These are phyloP conservation scores for Odobenus rosmarus DNA, from an alignment of 2,113 vertebrate genomes.

Conservation along the genomic window DNA sequence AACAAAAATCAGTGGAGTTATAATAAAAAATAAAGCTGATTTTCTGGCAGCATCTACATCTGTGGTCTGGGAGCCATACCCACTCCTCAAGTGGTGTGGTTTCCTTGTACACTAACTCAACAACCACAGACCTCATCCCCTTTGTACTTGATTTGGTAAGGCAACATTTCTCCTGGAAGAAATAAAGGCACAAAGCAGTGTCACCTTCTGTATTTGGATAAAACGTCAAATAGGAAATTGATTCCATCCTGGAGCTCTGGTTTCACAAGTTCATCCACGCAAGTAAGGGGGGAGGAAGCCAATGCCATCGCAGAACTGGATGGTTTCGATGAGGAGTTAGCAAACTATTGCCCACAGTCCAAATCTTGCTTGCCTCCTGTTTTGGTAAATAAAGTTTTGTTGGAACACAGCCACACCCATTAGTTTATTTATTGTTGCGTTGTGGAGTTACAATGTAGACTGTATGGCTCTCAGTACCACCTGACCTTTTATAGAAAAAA, in stretches of 20 bases:
- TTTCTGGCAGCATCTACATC: not conserved
- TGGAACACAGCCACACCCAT: not conserved
- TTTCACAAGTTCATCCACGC: not conserved
- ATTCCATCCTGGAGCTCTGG: not conserved
- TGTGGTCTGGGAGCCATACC: not conserved
- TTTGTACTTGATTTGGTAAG: not conserved
- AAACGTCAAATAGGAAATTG: not conserved
- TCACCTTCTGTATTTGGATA: not conserved
- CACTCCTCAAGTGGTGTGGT: not conserved
- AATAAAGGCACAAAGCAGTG: not conserved
- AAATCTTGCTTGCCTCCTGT: not conserved
- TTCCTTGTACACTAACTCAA: not conserved
- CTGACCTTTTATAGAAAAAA: not conserved
- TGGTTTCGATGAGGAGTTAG: not conserved
- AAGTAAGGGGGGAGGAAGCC: not conserved
- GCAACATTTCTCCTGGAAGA: not conserved
- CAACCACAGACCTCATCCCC: not conserved
- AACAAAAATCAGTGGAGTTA: not conserved
- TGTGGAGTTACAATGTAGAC: not conserved
- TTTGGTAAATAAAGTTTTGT: conserved; percentile 43
- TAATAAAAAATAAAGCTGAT: not conserved
- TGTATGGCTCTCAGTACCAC: not conserved
- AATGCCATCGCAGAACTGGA: not conserved
- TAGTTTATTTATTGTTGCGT: not conserved
- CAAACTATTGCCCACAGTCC: not conserved